Base-by-base conservation (phyloP, 2,888 invertebrate species). In the Andrena camellia region DNA sequence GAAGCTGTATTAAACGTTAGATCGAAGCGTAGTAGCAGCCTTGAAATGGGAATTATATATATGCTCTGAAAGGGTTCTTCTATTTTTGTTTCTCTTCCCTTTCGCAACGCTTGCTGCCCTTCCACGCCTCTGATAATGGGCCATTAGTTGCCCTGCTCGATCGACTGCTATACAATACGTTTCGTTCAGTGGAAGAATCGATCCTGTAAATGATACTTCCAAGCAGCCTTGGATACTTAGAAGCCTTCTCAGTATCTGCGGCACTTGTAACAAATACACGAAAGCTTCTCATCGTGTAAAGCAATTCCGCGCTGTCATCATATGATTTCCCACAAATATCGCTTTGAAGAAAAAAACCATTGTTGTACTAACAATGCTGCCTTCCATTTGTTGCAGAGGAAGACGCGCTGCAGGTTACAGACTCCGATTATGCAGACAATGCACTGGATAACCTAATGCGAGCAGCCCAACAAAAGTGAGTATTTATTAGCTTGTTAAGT, bases 381-480 rank as follows among this genome's bases (percentile, higher is more conserved):
- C 2, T 29, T 71, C 48, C 73, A 29, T 63, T 1, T 60, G 59
- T 88, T 74, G 10, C 87, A 92, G 93, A 93, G 52, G 92, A 93
- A 48, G 90, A 91, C 10, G 87, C 85, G 13, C 54, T 88, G 13
- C 88, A 90, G n/a, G 71, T 81, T 20, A 87, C 87, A 50, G 93
- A 93, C 23, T 83, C 91, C 20, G 96, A 97, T 91, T 97, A 97
- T 93, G 95, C 95, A 62, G 96, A 96, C 87, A 96, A 96, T 89
- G 95, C 96, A 10, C 94, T 96, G 86, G 96, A 96, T 88, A 96
- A 96, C 91, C 91, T 96, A 88, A 94, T 96, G 83, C 96, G 96
- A 90, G 95, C 96, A 86, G 96, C 96, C 86, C 93, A 93, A 78
- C 96, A 96, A 94, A 97, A 97, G 97, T 97, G 94, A 96, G 96